Evolutionary conservation across 1,140 invertebrate genomes (phyloP).

Genomic region (Drosophila bipectinata): DNA sequence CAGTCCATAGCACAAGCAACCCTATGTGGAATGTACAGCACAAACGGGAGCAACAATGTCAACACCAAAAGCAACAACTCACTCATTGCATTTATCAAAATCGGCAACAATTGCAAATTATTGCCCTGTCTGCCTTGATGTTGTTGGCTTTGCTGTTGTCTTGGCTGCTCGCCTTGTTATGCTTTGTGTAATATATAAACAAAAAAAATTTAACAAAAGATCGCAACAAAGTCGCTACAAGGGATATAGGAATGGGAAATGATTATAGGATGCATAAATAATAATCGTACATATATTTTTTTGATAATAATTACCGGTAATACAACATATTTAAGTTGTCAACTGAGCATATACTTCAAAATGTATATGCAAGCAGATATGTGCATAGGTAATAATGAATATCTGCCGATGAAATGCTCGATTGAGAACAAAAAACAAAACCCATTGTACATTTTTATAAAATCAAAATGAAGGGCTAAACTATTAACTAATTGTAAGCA

Average conservation of each 20-base stretch:
- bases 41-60: slow-evolving; percentile 40
- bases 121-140: slow-evolving; percentile 53
- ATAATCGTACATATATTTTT: slow-evolving; percentile 69
- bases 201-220: slow-evolving; percentile 37
- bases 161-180: slow-evolving; percentile 53
- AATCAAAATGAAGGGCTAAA: slow-evolving; percentile 37
- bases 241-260: slow-evolving; percentile 57
- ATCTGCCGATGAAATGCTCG: slow-evolving; percentile 10
- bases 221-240: slow-evolving; percentile 40
- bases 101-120: slow-evolving; percentile 56
- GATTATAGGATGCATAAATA: slow-evolving; percentile 53
- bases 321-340: slow-evolving; percentile 49
- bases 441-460: slow-evolving; percentile 63
- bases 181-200: slow-evolving; percentile 61
- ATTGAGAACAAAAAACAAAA: slow-evolving; percentile 28
- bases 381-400: slow-evolving; percentile 15
- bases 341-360: slow-evolving; percentile 29
- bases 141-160: slow-evolving; percentile 43
- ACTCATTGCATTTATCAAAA: slow-evolving; percentile 69
- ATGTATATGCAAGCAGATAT: slow-evolving; percentile 28
- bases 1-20: slow-evolving; percentile 62
- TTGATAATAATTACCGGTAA: slow-evolving; percentile 68
- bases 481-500: slow-evolving; percentile 78
- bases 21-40: slow-evolving; percentile 56
- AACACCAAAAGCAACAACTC: slow-evolving; percentile 41